Percentiles rank a stretch among this genome's conserved stretches.
These are phyloP conservation scores for Periophthalmus magnuspinnatus DNA, from an alignment of 2,797 vertebrate species.

Conservation along the genomic window DNA sequence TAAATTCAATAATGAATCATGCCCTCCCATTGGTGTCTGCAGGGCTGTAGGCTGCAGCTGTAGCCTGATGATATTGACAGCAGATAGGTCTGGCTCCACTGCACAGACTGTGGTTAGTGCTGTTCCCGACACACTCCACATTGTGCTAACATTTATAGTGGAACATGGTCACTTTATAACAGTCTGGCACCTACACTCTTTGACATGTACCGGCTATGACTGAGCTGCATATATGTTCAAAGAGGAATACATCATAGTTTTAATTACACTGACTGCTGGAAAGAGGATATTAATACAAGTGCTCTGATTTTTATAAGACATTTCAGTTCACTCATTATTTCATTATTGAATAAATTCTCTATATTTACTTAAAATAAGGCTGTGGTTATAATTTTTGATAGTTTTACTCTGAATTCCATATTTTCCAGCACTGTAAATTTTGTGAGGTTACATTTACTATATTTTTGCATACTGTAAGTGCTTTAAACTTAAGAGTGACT, in stretches of 20 bases:
- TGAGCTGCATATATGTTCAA: background rate
- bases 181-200: background rate
- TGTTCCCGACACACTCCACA: background rate
- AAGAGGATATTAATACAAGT: background rate
- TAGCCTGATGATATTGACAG: constrained; percentile 9
- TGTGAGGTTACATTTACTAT: too few species aligned
- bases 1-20: background rate
- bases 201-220: background rate
- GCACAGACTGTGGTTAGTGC: constrained; percentile 6
- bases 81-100: constrained; percentile 8
- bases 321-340: too few species aligned
- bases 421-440: too few species aligned
- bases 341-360: too few species aligned
- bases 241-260: background rate
- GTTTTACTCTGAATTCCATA: too few species aligned
- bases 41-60: background rate
- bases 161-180: constrained; percentile 11
- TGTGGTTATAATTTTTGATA: too few species aligned
- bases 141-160: constrained; percentile 14
- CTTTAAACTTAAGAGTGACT: too few species aligned
- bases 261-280: background rate
- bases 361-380: too few species aligned
- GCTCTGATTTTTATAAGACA: background rate
- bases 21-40: background rate
- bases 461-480: too few species aligned